Conservation (phyloP, 1,140 invertebrate genomes). For the Melanaphis sacchari region DNA sequence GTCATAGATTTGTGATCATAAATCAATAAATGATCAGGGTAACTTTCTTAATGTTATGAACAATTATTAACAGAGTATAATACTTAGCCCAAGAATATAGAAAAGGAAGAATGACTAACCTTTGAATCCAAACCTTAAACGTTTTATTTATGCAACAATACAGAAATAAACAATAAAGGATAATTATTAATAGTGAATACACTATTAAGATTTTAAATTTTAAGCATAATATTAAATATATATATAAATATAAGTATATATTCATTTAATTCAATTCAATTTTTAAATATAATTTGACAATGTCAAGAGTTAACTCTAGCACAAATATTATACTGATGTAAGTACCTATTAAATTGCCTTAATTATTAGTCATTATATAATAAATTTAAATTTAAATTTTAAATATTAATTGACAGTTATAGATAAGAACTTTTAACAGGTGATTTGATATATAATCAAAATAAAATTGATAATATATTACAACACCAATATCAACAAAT, state of each 20-base stretch:
- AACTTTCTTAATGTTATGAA: neutral
- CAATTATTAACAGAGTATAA: neutral
- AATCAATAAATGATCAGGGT: neutral
- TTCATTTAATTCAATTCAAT: slow-evolving; percentile 27
- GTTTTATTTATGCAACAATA: neutral
- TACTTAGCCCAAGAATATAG: neutral
- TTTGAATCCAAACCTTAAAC: neutral
- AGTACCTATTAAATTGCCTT: neutral
- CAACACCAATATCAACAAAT: neutral
- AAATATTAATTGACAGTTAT: slow-evolving; percentile 8
- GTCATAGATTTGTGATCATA: neutral
- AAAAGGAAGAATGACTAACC: neutral
- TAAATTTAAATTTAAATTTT: slow-evolving; percentile 25
- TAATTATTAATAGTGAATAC: neutral
- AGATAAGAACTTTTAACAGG: neutral
- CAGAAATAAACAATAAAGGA: neutral
- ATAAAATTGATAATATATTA: neutral
- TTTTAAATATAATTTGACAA: slow-evolving; percentile 22
- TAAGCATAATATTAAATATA: neutral
- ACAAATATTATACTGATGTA: neutral
- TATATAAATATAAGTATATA: neutral
- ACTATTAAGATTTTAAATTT: neutral
- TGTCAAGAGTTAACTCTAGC: neutral
- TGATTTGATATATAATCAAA: neutral
- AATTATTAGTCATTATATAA: slow-evolving; percentile 34